phyloP scores from a whole-genome alignment of 2,888 invertebrate genomes.

The Bombylius discolor region DNA sequence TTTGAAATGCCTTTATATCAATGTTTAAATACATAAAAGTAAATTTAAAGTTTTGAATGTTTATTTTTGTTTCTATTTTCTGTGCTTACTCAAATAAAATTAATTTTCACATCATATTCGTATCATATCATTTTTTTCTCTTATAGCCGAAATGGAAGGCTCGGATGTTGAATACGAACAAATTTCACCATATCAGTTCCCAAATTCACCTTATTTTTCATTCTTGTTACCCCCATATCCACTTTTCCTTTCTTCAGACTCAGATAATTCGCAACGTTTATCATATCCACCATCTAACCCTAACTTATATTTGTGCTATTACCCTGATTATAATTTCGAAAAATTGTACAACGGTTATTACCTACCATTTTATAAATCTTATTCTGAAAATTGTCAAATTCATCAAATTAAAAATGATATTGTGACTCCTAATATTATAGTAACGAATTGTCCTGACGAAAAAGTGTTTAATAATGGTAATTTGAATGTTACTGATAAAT shows the following conservation, averaged over 20 bases:
- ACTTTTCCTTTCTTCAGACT: slow-evolving; percentile 14
- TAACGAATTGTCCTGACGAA: slow-evolving; percentile 31
- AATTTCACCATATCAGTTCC: slow-evolving; percentile 23
- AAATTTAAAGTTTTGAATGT: too few species aligned
- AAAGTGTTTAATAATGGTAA: background rate
- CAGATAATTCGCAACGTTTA: slow-evolving; percentile 19
- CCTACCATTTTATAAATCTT: slow-evolving; percentile 19
- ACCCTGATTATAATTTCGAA: too few species aligned
- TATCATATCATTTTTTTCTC: slow-evolving; percentile 8
- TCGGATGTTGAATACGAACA: slow-evolving; percentile 32
- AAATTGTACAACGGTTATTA: too few species aligned
- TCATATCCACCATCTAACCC: slow-evolving; percentile 21
- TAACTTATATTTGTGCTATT: slow-evolving; percentile 18
- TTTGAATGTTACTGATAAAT: too few species aligned
- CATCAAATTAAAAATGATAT: background rate
- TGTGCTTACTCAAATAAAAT: background rate
- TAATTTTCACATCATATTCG: background rate
- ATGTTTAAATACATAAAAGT: too few species aligned
- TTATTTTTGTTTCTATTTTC: too few species aligned
- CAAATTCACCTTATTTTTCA: slow-evolving; percentile 24
- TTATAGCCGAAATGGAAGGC: slow-evolving; percentile 35
- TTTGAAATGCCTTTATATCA: too few species aligned
- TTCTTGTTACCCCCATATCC: slow-evolving; percentile 18
- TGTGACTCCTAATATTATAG: slow-evolving; percentile 28
- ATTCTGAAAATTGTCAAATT: slow-evolving; percentile 14